A percentile compares a stretch with the other conserved stretches of the same genome.
Conservation (phyloP, 2,888 invertebrate species). For the Myopa tessellatipennis region DNA sequence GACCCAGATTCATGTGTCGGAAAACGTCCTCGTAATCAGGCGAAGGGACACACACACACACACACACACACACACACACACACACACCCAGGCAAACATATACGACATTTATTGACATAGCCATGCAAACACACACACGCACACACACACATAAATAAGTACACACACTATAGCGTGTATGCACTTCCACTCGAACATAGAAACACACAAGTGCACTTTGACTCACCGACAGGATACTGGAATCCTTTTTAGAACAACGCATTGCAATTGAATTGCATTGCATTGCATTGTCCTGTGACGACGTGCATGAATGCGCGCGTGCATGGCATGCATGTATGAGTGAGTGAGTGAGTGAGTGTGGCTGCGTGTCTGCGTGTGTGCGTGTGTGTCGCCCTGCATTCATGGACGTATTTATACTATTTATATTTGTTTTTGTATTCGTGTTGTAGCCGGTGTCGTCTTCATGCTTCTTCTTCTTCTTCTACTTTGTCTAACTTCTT, state of each 20-base stretch:
- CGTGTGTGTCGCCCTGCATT: conserved; percentile 22
- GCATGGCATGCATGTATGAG: conserved; percentile 12
- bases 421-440: background rate
- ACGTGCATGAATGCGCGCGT: conserved; percentile 25
- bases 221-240: conserved; percentile 13
- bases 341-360: conserved; percentile 2
- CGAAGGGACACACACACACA: conserved; percentile 15
- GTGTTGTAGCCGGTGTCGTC: conserved; percentile 10
- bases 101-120: conserved; percentile 8
- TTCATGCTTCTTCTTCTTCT: too few relatives aligned
- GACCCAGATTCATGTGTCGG: conserved; percentile 37
- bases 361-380: conserved; percentile 3
- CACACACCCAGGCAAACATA: conserved; percentile 24
- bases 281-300: conserved; percentile 36
- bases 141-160: conserved; percentile 2
- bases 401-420: background rate
- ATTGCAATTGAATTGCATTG: conserved; percentile 36
- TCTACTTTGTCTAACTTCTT: too few relatives aligned
- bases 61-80: conserved; percentile 13
- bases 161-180: conserved; percentile 9
- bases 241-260: conserved; percentile 33
- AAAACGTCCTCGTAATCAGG: conserved; percentile 37
- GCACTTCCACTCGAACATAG: background rate
- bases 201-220: background rate
- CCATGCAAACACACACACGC: conserved; percentile 17